Percentiles rank a stretch among this genome's conserved stretches.
Conservation (phyloP, 2,797 vertebrate species). For the Ambastaia sidthimunki region DNA sequence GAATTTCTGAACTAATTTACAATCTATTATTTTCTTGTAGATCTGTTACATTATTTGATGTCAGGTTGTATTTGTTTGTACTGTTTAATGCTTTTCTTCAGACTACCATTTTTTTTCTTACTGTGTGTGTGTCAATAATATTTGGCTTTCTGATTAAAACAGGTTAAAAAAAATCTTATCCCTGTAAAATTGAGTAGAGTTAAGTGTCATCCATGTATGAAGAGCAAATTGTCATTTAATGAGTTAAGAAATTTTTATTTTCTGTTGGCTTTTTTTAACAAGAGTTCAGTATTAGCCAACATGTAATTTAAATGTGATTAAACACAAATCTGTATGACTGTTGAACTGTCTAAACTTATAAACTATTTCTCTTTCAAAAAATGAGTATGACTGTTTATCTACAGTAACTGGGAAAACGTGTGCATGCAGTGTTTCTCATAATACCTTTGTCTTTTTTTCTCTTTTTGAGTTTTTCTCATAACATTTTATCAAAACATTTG, state of each 20-base stretch:
- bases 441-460: not conserved
- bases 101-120: not conserved
- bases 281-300: not conserved
- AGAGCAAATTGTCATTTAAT: not conserved
- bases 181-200: not conserved
- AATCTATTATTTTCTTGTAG: not conserved
- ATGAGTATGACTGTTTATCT: not conserved
- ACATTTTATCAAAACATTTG: not conserved
- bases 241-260: not conserved
- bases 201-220: not conserved
- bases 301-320: not conserved
- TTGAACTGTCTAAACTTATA: not conserved
- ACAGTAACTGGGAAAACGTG: not conserved
- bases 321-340: not conserved
- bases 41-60: not conserved
- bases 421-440: not conserved
- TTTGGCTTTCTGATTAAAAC: not conserved
- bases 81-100: not conserved
- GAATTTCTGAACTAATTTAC: too few relatives aligned
- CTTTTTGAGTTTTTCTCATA: too few relatives aligned
- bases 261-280: not conserved
- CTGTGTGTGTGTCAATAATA: not conserved
- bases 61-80: conserved; percentile 11
- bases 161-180: not conserved
- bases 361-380: not conserved